Evolutionary conservation across 2,888 invertebrate genomes (phyloP), one percentile per base, ranked within the genome.

Genomic region (Thyatira batis): DNA sequence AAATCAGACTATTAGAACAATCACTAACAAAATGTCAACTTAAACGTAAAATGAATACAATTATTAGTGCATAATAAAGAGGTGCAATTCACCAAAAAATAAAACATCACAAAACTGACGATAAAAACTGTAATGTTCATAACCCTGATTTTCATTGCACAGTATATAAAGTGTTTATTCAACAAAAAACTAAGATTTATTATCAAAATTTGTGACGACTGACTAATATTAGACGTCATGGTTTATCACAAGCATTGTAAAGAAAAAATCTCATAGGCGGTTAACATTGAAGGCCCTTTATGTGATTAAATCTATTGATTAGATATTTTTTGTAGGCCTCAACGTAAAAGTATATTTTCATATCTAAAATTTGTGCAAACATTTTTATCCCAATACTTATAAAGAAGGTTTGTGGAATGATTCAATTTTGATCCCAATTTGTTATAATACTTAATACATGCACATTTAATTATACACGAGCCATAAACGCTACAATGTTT

Each of bases 1-100:
- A 86, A 39, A 84, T 86, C 86, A 89, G 82, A 87, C 85, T 86
- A 80, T 67, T 78, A 82, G 80, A 78, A 84, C 70, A 82, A 85
- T 85, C 76, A 85, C 80, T 81, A 86, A 85, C 79, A 82, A 84
- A 70, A 82, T 73, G 73, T 82, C 76, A 84, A 85, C 81, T 80
- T 81, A 82, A 73, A 62, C 58, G 66, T 76, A 78, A 80, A 80
- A 81, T 59, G 76, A 67, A 66, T 73, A 80, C 80, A 84, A 72
- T 78, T 46, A 56, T 54, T 73, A 78, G 87, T 88, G 89, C 86
- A 72, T 68, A 63, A 69, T 68, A 81, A 87, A 80, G 83, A 83
- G 74, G 86, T 87, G 87, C 82, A 66, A 54, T 53, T 58, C 57
- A 64, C 63, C 55, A 63, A 69, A 71, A 67, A 58, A 62, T 66